Evolutionary conservation across 64 coral and sea anemone genomes (phyloP).

Genomic region (Astreopora myriophthalma): DNA sequence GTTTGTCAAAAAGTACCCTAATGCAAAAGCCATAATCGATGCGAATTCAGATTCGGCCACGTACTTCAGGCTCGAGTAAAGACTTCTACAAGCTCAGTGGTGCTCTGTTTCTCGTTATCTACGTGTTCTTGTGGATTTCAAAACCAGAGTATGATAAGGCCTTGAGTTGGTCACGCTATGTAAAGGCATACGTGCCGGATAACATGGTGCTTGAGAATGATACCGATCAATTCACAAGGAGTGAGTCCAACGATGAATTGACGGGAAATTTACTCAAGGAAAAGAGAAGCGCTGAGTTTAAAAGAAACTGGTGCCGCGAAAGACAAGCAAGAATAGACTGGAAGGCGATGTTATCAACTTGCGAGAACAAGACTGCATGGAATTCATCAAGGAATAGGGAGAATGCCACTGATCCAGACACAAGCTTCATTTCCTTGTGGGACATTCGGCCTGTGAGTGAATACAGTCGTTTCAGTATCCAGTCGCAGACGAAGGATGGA

Average conservation of each 20-base stretch:
- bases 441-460: constrained; percentile 43
- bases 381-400: background rate
- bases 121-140: constrained; percentile 15
- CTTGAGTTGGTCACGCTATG: background rate
- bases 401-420: constrained; percentile 14
- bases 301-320: constrained; percentile 48
- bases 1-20: background rate
- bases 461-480: constrained; percentile 69
- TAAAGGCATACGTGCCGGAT: background rate
- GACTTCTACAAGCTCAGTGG: constrained; percentile 25
- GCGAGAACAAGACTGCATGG: constrained; percentile 20
- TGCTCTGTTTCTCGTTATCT: background rate
- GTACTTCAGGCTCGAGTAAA: background rate
- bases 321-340: constrained; percentile 25
- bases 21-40: background rate
- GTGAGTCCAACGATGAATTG: background rate
- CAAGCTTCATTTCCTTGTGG: constrained; percentile 50
- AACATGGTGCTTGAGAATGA: background rate
- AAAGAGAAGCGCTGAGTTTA: background rate
- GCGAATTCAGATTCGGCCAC: constrained; percentile 24
- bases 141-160: background rate
- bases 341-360: constrained; percentile 37
- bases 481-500: constrained; percentile 45
- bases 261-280: background rate
- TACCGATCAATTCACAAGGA: background rate